Evolutionary conservation across 2,113 vertebrate genomes (phyloP).

Genomic region (Spermophilus dauricus): DNA sequence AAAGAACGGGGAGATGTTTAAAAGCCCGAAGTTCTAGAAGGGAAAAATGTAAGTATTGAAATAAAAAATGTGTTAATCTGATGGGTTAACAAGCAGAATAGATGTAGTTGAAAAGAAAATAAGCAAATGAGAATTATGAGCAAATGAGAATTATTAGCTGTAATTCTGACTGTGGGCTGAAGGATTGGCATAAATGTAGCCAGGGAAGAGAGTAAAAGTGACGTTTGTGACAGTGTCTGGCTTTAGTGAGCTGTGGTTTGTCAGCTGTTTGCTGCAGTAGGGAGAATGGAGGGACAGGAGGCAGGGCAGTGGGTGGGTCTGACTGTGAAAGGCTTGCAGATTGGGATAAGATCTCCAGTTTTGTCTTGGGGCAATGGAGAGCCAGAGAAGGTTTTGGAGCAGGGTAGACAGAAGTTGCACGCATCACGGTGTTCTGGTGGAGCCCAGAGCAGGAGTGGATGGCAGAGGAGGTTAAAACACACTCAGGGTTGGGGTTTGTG

Average conservation of each 20-base stretch:
- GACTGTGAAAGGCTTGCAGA: background rate
- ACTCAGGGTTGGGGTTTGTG: background rate
- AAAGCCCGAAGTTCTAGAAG: background rate
- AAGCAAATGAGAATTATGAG: background rate
- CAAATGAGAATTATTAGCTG: background rate
- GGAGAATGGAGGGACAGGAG: background rate
- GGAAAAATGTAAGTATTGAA: background rate
- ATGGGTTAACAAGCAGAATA: background rate
- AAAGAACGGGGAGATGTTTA: background rate
- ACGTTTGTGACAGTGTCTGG: background rate
- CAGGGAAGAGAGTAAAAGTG: background rate
- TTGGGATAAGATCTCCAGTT: background rate
- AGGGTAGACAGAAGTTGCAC: background rate
- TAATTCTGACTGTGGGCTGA: background rate
- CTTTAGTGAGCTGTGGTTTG: background rate
- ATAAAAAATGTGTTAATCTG: background rate
- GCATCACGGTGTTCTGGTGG: background rate
- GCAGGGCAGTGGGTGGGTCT: background rate
- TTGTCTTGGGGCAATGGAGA: background rate
- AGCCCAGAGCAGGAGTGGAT: background rate
- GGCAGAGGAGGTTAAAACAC: background rate
- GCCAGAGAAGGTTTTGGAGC: background rate
- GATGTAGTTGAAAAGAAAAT: slow-evolving; percentile 32
- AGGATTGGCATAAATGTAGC: background rate
- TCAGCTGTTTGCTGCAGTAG: background rate